Conservation (phyloP, 2,113 vertebrate genomes). For the Tor tambroides region DNA sequence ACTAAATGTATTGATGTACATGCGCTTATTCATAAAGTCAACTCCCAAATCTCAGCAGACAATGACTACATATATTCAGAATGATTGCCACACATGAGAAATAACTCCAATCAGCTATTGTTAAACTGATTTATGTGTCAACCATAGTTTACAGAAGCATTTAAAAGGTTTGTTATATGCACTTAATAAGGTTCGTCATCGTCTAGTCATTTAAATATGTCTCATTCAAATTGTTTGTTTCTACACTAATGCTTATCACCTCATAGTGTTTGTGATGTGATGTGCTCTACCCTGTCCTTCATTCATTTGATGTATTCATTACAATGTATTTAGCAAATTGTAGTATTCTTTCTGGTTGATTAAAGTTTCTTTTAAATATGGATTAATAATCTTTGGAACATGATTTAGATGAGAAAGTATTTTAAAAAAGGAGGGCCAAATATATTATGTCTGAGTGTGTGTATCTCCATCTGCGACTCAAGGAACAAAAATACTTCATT, state of each 20-base stretch:
- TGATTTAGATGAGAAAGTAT: background rate
- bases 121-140: background rate
- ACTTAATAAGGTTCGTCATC: background rate
- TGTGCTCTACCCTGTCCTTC: background rate
- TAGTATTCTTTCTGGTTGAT: background rate
- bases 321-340: background rate
- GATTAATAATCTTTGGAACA: background rate
- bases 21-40: background rate
- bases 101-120: background rate
- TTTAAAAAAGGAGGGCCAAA: background rate
- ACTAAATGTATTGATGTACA: background rate
- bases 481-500: background rate
- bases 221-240: background rate
- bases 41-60: background rate
- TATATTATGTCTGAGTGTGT: background rate
- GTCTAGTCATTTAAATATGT: background rate
- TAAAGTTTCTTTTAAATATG: background rate
- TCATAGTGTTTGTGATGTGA: background rate
- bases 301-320: background rate
- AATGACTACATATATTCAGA: background rate
- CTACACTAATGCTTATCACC: background rate
- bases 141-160: background rate
- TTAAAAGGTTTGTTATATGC: background rate
- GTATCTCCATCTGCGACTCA: background rate
- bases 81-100: background rate